Base-by-base conservation (phyloP, 2,113 vertebrate species). In the Propithecus coquereli region DNA sequence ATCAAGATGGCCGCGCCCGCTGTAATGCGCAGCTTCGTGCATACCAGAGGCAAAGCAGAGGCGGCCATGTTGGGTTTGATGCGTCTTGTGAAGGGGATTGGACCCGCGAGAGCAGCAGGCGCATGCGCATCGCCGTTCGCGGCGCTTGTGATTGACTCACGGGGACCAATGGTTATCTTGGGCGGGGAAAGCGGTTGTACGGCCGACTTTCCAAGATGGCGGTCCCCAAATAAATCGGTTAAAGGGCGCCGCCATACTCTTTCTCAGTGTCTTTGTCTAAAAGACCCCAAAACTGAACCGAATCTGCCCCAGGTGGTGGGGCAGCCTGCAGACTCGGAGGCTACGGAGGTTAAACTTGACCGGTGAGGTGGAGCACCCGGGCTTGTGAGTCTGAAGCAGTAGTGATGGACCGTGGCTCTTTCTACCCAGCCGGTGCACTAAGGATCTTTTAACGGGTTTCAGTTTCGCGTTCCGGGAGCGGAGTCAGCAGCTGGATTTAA, bases 11-110 rank as follows among this genome's bases (percentile, higher is more conserved):
- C 74, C 32, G 8, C 17, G 30, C 74, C 65, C 37, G 1, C 30
- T 8, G 17, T 14, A 22, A 22, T 5, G 45, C 3, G 17, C 6
- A 0, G 9, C 27, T 71, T 52, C 6, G 2, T 12, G 8, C 3
- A 2, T 45, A 25, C 8, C 10, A 40, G 59, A 2, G 0, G 8
- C 66, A 17, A 34, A 23, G 3, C 3, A 1, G 16, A 43, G n/a
- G 14, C 14, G 34, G 52, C 50, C 45, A 7, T 18, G 1, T 37
- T n/a, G 23, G 25, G 30, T 34, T 90, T 57, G 2, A 22, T 2
- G 30, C 7, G 3, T 25, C 14, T 14, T 13, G 2, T 34, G 10
- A 27, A 37, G 6, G 32, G 11, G 9, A 61, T 8, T 14, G 45
- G 18, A 45, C 43, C 9, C 6, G 6, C 4, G 14, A 61, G 40